phyloP scores from a whole-genome alignment of 2,113 vertebrate genomes.

The Probosciger aterrimus region DNA sequence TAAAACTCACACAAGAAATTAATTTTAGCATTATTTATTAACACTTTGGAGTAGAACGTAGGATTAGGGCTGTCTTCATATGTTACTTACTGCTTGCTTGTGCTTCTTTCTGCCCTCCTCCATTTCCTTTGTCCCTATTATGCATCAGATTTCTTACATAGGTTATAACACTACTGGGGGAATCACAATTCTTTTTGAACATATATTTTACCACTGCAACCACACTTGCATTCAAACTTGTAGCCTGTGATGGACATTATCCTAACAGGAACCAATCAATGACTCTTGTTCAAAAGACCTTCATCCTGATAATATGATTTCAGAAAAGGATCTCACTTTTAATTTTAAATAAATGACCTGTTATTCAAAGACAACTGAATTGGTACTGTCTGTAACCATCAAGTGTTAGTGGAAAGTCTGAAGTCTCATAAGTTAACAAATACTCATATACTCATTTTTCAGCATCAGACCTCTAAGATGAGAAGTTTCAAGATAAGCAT shows the following conservation, averaged over 20 bases:
- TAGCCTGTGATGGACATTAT: background rate
- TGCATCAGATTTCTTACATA: background rate
- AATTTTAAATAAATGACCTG: background rate
- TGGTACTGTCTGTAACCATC: background rate
- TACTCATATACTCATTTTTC: background rate
- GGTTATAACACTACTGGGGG: background rate
- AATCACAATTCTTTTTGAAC: background rate
- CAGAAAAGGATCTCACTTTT: background rate
- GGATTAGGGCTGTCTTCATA: background rate
- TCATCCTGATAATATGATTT: background rate
- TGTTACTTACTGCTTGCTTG: background rate
- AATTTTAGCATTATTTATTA: conserved; percentile 11
- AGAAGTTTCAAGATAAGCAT: background rate
- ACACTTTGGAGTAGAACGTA: background rate
- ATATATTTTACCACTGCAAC: background rate
- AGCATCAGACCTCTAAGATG: background rate
- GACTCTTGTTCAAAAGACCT: background rate
- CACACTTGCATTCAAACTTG: background rate
- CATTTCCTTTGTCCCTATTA: background rate
- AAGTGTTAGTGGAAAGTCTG: background rate
- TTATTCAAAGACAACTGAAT: background rate
- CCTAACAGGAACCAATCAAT: background rate
- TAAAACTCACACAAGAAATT: background rate
- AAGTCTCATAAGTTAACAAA: background rate
- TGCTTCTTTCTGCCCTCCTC: background rate